Percentiles rank a stretch among this genome's conserved stretches.
Conservation (phyloP, 2,888 invertebrate genomes). For the Amaurobius ferox region DNA sequence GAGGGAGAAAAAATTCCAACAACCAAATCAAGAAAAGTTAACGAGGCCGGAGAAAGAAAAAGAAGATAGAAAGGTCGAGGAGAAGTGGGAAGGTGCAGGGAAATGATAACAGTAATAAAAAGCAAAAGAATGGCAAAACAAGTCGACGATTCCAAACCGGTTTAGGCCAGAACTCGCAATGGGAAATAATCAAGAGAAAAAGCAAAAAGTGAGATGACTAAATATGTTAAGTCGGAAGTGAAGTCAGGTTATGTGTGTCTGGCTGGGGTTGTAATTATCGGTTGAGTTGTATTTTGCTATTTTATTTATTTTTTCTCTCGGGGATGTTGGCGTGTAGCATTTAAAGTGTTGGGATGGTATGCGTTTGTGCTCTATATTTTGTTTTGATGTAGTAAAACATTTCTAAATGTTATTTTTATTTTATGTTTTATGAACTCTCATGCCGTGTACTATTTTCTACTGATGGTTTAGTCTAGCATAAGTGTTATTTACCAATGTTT, state of each 20-base stretch:
- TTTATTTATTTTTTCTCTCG: background rate
- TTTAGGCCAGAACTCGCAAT: slow-evolving; percentile 37
- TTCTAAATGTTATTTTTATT: background rate
- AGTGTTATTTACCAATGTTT: too few relatives aligned
- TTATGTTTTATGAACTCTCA: background rate
- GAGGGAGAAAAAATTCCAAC: slow-evolving; percentile 9
- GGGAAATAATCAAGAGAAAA: slow-evolving; percentile 13
- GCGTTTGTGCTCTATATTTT: background rate
- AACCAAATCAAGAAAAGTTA: slow-evolving; percentile 33
- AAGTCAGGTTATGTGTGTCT: slow-evolving; percentile 54
- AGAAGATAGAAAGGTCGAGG: slow-evolving; percentile 58
- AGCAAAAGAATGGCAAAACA: slow-evolving; percentile 24
- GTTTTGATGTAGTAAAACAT: too few relatives aligned
- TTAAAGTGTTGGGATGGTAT: background rate
- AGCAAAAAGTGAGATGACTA: slow-evolving; percentile 31
- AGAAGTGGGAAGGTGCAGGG: slow-evolving; percentile 39
- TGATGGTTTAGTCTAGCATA: too few relatives aligned
- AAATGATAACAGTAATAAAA: slow-evolving; percentile 66
- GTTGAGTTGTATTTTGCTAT: background rate
- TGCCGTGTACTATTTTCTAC: too few relatives aligned
- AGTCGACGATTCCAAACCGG: slow-evolving; percentile 36
- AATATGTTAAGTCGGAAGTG: slow-evolving; percentile 66
- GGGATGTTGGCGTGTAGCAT: background rate
- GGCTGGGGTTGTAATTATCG: slow-evolving; percentile 44
- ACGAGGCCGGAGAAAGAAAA: slow-evolving; percentile 3